A percentile compares a stretch with the other conserved stretches of the same genome.
Evolutionary conservation across 2,888 invertebrate genomes (phyloP).

Genomic region (Cheilosia pagana): DNA sequence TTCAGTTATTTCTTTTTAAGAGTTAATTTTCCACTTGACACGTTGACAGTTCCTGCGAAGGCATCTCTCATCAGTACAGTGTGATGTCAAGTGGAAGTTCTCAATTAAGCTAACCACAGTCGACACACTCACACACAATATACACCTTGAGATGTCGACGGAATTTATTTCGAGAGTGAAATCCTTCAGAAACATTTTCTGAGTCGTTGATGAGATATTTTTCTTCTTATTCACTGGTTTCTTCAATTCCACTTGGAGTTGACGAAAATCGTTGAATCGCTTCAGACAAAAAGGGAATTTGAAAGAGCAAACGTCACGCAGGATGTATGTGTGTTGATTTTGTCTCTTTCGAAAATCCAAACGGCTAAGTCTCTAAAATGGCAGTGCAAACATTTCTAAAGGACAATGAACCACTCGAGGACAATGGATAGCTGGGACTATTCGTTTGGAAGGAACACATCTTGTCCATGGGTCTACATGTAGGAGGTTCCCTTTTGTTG

Average conservation of each 20-base stretch:
- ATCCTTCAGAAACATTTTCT: conserved; percentile 11
- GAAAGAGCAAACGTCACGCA: conserved; percentile 14
- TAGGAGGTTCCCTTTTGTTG: neutral
- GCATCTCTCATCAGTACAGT: too few relatives aligned
- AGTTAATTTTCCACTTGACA: neutral
- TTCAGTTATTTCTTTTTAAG: neutral
- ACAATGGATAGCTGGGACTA: conserved; percentile 4
- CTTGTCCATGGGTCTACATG: neutral
- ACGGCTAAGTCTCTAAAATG: conserved; percentile 10
- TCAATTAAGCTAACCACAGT: neutral
- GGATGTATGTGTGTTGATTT: conserved; percentile 37
- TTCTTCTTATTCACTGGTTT: neutral
- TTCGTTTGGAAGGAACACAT: neutral
- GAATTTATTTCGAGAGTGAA: neutral
- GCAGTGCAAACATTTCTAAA: conserved; percentile 52
- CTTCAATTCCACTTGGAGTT: too few relatives aligned
- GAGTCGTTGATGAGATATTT: conserved; percentile 15
- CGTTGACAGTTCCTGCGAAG: too few relatives aligned
- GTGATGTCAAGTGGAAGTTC: neutral
- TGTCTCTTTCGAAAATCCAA: neutral
- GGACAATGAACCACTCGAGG: conserved; percentile 42
- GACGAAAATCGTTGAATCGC: neutral
- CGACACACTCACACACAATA: neutral
- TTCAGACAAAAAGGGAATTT: conserved; percentile 11
- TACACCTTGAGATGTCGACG: too few relatives aligned